Conservation (phyloP, 1,140 invertebrate genomes). For the Limonius californicus region DNA sequence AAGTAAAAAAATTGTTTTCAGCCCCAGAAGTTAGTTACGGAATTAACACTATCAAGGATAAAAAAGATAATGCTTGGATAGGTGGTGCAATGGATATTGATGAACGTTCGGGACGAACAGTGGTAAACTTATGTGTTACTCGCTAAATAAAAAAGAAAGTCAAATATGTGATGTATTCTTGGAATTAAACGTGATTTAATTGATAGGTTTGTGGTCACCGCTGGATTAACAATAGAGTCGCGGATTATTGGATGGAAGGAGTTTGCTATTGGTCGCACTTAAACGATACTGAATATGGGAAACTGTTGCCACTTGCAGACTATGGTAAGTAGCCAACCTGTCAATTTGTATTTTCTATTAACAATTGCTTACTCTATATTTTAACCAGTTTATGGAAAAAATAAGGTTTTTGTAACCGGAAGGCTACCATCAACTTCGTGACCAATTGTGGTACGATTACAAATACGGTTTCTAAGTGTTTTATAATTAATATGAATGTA, state of each 20-base stretch:
- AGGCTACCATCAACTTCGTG: no score
- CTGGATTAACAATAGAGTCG: constrained; percentile 22
- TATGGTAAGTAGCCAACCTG: no score
- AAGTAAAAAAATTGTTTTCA: no score
- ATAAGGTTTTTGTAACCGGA: no score
- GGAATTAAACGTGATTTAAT: not conserved
- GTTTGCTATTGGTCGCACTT: constrained; percentile 24
- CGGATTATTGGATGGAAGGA: constrained; percentile 23
- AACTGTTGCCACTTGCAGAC: not conserved
- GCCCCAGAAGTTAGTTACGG: not conserved
- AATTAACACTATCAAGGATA: not conserved
- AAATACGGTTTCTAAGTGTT: no score
- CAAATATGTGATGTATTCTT: no score
- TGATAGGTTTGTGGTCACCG: constrained; percentile 27
- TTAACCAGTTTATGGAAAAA: no score
- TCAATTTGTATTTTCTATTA: no score
- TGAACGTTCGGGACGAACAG: constrained; percentile 21
- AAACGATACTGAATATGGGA: constrained; percentile 3
- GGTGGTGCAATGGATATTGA: constrained; percentile 37
- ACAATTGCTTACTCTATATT: no score
- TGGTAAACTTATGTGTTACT: constrained; percentile 14
- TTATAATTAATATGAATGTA: no score
- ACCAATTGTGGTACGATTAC: no score
- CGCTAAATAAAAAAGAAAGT: no score
- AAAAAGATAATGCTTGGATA: constrained; percentile 29